Evolutionary conservation across 2,888 invertebrate species (phyloP).

Genomic region (Xanthorhoe spadicearia): DNA sequence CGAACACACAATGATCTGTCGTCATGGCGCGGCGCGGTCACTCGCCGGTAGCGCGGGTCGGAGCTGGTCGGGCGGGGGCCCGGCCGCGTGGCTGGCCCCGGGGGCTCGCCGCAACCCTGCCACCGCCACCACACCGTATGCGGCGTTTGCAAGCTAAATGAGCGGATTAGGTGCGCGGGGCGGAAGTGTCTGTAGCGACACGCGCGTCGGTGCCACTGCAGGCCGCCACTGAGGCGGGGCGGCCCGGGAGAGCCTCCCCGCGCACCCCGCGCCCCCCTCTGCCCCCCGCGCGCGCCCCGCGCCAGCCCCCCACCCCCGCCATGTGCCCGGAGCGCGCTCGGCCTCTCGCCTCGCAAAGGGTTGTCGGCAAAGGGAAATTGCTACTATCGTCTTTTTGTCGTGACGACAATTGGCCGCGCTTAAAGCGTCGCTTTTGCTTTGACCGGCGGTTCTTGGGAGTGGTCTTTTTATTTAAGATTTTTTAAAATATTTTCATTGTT

Average conservation of each 20-base stretch:
- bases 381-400: conserved; percentile 71
- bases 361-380: conserved; percentile 78
- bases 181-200: conserved; percentile 82
- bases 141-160: conserved; percentile 80
- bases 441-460: conserved; percentile 45
- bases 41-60: conserved; percentile 64
- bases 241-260: conserved; percentile 76
- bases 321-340: conserved; percentile 73
- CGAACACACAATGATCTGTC: conserved; percentile 75
- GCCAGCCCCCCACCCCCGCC: conserved; percentile 62
- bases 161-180: conserved; percentile 78
- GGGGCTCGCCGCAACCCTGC: conserved; percentile 70
- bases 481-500: conserved; percentile 44
- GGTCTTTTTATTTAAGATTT: conserved; percentile 41
- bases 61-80: conserved; percentile 69
- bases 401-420: conserved; percentile 68
- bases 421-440: conserved; percentile 59
- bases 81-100: conserved; percentile 74
- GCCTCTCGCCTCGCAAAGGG: conserved; percentile 76
- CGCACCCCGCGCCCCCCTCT: conserved; percentile 58
- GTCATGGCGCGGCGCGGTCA: conserved; percentile 66
- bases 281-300: conserved; percentile 47
- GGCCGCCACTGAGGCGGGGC: conserved; percentile 84
- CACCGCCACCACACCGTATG: conserved; percentile 75
- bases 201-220: conserved; percentile 83